Evolutionary conservation across 2,888 invertebrate genomes (phyloP).

Genomic region (Sceliomorpha sp.): DNA sequence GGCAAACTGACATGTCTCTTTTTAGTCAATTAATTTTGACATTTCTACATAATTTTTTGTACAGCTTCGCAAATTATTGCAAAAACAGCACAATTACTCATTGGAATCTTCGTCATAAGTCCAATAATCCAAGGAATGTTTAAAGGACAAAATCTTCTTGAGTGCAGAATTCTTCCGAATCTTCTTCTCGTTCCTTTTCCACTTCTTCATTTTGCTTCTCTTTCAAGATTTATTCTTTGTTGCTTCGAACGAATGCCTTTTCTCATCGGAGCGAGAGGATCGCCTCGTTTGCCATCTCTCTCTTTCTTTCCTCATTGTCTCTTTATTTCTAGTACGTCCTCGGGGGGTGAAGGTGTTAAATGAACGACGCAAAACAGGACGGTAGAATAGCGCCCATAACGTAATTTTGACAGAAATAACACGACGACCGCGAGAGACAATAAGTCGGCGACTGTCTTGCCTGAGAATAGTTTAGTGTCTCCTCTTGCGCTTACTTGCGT

Average conservation of each 20-base stretch:
- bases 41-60: too few species aligned
- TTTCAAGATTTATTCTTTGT: background rate
- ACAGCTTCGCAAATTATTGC: too few species aligned
- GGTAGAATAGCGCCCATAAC: conserved; percentile 70
- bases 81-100: too few species aligned
- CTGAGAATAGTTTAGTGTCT: conserved; percentile 75
- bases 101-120: too few species aligned
- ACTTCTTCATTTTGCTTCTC: too few species aligned
- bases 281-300: conserved; percentile 3
- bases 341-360: conserved; percentile 66
- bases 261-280: background rate
- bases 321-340: conserved; percentile 6
- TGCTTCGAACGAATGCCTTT: background rate
- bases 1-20: too few species aligned
- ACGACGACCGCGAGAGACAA: conserved; percentile 66
- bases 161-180: background rate
- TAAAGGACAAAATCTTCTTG: too few species aligned
- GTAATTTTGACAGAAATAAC: conserved; percentile 80
- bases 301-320: conserved; percentile 15
- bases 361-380: too few species aligned
- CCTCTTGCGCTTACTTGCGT: conserved; percentile 40
- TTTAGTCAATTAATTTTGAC: too few species aligned
- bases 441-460: conserved; percentile 70
- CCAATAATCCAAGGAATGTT: too few species aligned
- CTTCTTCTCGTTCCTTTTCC: conserved; percentile 1